Conservation (phyloP, 2,888 invertebrate genomes). For the Drosophila kokeensis region DNA sequence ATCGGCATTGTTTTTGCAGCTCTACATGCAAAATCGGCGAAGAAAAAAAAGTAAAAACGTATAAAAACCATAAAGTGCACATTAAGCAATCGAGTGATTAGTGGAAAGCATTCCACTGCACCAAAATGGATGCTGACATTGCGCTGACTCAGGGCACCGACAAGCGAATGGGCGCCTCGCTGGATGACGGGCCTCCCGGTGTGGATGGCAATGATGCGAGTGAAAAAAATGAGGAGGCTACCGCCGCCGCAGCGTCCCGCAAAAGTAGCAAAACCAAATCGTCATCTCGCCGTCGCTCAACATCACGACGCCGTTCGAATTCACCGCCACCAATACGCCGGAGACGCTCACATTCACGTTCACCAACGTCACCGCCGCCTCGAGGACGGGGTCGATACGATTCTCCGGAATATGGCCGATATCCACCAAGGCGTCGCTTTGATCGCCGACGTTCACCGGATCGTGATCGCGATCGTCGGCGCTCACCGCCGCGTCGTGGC, state of each 20-base stretch:
- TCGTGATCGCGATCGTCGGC: slow-evolving; percentile 73
- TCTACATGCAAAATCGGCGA: slow-evolving; percentile 39
- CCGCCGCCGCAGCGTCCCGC: slow-evolving; percentile 26
- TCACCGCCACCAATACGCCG: slow-evolving; percentile 77
- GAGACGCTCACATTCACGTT: slow-evolving; percentile 81
- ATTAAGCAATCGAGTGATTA: slow-evolving; percentile 17
- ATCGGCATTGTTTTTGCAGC: slow-evolving; percentile 42
- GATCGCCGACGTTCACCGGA: slow-evolving; percentile 78
- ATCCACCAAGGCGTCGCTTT: slow-evolving; percentile 72
- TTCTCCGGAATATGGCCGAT: slow-evolving; percentile 80
- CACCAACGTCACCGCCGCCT: slow-evolving; percentile 77
- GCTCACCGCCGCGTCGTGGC: slow-evolving; percentile 69
- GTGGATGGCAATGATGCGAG: slow-evolving; percentile 77
- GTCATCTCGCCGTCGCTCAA: slow-evolving; percentile 62
- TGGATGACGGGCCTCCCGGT: slow-evolving; percentile 83
- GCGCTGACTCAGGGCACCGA: slow-evolving; percentile 78
- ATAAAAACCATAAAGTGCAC: slow-evolving; percentile 26
- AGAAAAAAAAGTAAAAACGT: slow-evolving; percentile 50
- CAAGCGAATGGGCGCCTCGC: slow-evolving; percentile 75
- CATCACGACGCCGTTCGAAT: slow-evolving; percentile 72
- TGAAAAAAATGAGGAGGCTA: slow-evolving; percentile 57
- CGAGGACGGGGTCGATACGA: slow-evolving; percentile 74
- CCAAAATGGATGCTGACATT: slow-evolving; percentile 82
- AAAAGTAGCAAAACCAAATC: slow-evolving; percentile 60
- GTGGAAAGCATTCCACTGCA: slow-evolving; percentile 39